A percentile compares a stretch with the other conserved stretches of the same genome.
phyloP scores from a whole-genome alignment of 2,888 invertebrate genomes.

The Parapristionchus giblindavisi region DNA sequence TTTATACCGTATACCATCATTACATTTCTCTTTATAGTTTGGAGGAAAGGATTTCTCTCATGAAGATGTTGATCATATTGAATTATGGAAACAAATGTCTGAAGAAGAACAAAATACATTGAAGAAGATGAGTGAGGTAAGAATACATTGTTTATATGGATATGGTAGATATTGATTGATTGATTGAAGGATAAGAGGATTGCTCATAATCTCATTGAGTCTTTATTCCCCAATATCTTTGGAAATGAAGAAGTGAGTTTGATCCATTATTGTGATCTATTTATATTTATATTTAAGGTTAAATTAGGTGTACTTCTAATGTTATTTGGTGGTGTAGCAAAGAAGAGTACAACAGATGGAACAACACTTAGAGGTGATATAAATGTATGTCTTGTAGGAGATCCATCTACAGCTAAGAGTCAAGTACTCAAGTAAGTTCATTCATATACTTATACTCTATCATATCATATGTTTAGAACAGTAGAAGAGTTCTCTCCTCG shows the following conservation, averaged over 20 bases:
- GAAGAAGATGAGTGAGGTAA: slow-evolving; percentile 79
- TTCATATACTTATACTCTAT: no score
- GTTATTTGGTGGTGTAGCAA: slow-evolving; percentile 95
- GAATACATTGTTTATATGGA: no score
- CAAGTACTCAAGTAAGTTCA: slow-evolving; percentile 86
- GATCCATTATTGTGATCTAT: background rate
- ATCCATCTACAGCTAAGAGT: slow-evolving; percentile 97
- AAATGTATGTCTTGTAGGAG: slow-evolving; percentile 96
- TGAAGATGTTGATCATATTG: slow-evolving; percentile 83
- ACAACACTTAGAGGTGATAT: slow-evolving; percentile 94
- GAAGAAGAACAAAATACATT: slow-evolving; percentile 82
- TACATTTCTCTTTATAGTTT: slow-evolving; percentile 70
- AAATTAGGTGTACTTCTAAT: slow-evolving; percentile 88
- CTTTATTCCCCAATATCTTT: slow-evolving; percentile 93
- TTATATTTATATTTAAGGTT: slow-evolving; percentile 74
- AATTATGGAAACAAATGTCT: slow-evolving; percentile 61
- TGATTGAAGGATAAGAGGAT: slow-evolving; percentile 85
- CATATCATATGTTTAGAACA: slow-evolving; percentile 66
- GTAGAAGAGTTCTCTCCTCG: slow-evolving; percentile 90
- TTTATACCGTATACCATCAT: background rate
- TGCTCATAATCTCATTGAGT: slow-evolving; percentile 87
- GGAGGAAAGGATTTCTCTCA: slow-evolving; percentile 85
- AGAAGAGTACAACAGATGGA: slow-evolving; percentile 84
- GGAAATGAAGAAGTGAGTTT: slow-evolving; percentile 72
- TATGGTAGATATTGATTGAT: slow-evolving; percentile 72